Base-by-base conservation (phyloP, 2,888 invertebrate genomes). In the Dusona sp. region DNA sequence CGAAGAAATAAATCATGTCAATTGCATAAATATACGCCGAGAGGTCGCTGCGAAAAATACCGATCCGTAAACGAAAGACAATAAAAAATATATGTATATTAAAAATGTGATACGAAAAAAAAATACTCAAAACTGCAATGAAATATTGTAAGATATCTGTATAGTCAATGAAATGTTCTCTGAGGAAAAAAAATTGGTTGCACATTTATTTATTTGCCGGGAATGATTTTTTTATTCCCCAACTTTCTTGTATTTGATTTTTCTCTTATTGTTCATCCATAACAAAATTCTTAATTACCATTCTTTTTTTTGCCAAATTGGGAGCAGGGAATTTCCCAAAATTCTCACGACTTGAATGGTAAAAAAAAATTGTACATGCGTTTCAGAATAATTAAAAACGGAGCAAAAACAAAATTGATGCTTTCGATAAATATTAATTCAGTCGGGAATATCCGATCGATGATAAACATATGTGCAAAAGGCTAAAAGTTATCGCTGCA, bases 41-140 rank as follows among this genome's bases (percentile, higher is more conserved):
- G 2, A 64, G 64, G n/a, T 61, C 45, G 22, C 16, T 36, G 48
- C 36, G 4, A 25, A 64, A 65, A 83, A 68, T 36, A 33, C 22
- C 36, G 65, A 36, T 33, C 3, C 38, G n/a, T 68, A 61, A 57
- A 51, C 48, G 25, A 78, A 86, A 81, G 86, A 86, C 86, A 86
- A 86, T 86, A 86, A 84, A 74, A 81, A 78, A 70, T 72, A 77
- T 79, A 83, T 16, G 29, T 64, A 42, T 16, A 74, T 36, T 54
- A 70, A 48, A 38, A 70, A 51, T 64, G 54, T 70, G 29, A 22
- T n/a, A n/a, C 29, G n/a, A 29, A 70, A 54, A 38, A 45, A 42
- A 38, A 33, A 64, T 51, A 16, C 11, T 64, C 25, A 19, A 48
- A 48, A 33, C 22, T 16, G 72, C n/a, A 33, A 65, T 72, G n/a